Conservation (phyloP, 1,140 invertebrate genomes). For the Leptopilina boulardi region DNA sequence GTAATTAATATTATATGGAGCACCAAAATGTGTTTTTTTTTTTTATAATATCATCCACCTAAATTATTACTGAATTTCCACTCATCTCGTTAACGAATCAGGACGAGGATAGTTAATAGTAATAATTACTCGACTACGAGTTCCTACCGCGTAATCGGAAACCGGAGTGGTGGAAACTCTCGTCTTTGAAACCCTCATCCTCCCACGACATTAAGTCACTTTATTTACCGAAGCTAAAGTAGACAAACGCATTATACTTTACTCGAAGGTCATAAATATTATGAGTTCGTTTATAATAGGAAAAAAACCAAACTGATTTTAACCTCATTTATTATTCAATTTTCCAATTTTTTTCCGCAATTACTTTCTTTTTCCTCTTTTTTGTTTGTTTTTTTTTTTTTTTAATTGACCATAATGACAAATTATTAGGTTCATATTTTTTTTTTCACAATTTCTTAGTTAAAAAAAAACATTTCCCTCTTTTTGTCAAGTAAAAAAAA, state of each 20-base stretch:
- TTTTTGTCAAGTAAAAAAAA: no score
- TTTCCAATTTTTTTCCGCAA: not conserved
- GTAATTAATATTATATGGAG: constrained; percentile 8
- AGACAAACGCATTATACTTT: constrained; percentile 25
- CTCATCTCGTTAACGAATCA: constrained; percentile 11
- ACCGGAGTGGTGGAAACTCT: constrained; percentile 46
- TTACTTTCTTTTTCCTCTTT: not conserved
- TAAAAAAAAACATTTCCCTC: no score
- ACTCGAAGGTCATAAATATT: not conserved
- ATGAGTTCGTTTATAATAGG: constrained; percentile 1
- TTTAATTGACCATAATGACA: no score
- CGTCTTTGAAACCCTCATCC: constrained; percentile 40
- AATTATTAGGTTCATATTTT: no score
- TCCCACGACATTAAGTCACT: constrained; percentile 40
- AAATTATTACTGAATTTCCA: constrained; percentile 8
- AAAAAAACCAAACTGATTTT: constrained; percentile 16
- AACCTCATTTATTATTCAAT: constrained; percentile 2
- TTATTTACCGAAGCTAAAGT: constrained; percentile 32
- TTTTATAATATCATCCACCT: not conserved
- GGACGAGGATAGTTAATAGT: constrained; percentile 30
- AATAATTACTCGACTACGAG: constrained; percentile 21
- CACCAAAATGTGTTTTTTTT: not conserved
- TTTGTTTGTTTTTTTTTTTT: no score
- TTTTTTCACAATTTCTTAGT: no score
- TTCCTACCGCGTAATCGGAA: constrained; percentile 38